These are phyloP conservation scores for Ia io DNA, from an alignment of 2,113 vertebrate species.

Conservation along the genomic window DNA sequence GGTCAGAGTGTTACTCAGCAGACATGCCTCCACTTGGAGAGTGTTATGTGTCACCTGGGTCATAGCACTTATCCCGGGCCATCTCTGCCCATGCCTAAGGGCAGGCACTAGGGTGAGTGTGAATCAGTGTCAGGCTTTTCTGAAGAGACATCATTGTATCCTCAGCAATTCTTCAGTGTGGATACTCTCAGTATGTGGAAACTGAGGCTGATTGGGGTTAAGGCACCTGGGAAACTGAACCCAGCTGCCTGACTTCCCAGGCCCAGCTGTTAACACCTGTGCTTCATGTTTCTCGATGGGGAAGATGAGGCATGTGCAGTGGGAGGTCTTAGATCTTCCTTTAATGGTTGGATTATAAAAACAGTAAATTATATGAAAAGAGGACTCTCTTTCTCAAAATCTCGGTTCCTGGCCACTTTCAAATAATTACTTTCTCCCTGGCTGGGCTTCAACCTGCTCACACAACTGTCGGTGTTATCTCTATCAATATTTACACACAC, in stretches of 20 bases:
- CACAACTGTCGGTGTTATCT: not conserved
- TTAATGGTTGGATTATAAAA: not conserved
- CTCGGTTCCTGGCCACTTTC: not conserved
- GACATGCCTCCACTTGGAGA: not conserved
- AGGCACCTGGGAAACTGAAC: not conserved
- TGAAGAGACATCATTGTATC: not conserved
- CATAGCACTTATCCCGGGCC: fast-evolving
- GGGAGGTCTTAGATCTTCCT: not conserved
- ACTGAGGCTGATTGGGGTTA: not conserved
- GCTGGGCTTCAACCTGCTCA: not conserved
- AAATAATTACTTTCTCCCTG: not conserved
- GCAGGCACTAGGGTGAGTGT: not conserved
- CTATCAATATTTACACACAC: not conserved
- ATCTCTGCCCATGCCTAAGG: not conserved
- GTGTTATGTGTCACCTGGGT: not conserved
- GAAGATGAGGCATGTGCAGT: not conserved
- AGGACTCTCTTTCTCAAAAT: not conserved
- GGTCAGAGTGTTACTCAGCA: not conserved
- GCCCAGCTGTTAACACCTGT: not conserved
- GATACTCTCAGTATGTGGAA: not conserved
- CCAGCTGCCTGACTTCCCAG: not conserved
- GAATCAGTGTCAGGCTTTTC: not conserved
- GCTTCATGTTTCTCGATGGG: not conserved
- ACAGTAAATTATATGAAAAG: not conserved
- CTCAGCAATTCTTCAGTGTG: not conserved